These are phyloP conservation scores for Bombus balteatus DNA, from an alignment of 1,140 invertebrate species.

Conservation along the genomic window DNA sequence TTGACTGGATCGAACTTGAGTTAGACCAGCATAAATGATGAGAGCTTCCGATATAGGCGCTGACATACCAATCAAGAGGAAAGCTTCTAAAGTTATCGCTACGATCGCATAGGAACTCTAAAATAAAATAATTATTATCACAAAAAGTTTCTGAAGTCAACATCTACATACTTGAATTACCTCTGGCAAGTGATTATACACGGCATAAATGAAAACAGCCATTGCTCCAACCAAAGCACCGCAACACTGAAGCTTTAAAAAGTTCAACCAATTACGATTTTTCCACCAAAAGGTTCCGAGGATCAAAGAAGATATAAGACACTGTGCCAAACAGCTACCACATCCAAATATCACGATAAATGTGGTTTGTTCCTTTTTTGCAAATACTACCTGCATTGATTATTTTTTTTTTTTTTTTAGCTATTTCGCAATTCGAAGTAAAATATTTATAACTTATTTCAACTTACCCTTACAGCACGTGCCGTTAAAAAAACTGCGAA, in stretches of 20 bases:
- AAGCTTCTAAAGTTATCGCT: slow-evolving; percentile 82
- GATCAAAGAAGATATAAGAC: slow-evolving; percentile 83
- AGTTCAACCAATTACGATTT: slow-evolving; percentile 85
- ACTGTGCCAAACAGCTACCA: slow-evolving; percentile 84
- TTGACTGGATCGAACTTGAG: slow-evolving; percentile 81
- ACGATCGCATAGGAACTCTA: slow-evolving; percentile 80
- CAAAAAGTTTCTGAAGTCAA: neutral
- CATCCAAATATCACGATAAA: slow-evolving; percentile 85
- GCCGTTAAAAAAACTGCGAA: slow-evolving; percentile 85
- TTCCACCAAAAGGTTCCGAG: slow-evolving; percentile 85
- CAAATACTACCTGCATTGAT: slow-evolving; percentile 63
- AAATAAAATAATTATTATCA: slow-evolving; percentile 37
- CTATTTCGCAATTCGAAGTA: neutral
- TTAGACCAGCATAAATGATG: slow-evolving; percentile 84
- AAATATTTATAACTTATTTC: neutral
- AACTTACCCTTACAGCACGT: slow-evolving; percentile 83
- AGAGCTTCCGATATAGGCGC: slow-evolving; percentile 84
- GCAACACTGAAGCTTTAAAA: slow-evolving; percentile 87
- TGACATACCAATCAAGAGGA: slow-evolving; percentile 83
- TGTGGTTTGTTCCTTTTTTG: slow-evolving; percentile 71
- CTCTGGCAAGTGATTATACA: slow-evolving; percentile 83
- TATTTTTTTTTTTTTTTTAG: neutral
- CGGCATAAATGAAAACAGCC: slow-evolving; percentile 85
- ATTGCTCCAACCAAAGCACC: slow-evolving; percentile 84
- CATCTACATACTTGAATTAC: slow-evolving; percentile 71